Conservation (phyloP, 2,113 vertebrate species). For the Urocolius indicus region DNA sequence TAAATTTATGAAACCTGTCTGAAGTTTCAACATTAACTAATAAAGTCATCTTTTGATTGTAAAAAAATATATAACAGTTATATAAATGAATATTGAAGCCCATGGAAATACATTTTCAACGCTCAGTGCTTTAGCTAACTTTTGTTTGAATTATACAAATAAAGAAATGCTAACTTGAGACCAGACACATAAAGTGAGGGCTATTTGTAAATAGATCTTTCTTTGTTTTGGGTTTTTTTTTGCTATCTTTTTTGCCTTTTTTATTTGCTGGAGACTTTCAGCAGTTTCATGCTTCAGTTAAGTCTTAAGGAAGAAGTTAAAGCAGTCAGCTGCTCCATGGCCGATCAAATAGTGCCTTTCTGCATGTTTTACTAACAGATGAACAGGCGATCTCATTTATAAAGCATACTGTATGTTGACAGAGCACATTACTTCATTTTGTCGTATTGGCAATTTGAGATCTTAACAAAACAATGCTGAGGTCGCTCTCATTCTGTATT, state of each 20-base stretch:
- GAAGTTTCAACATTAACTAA: conserved; percentile 27
- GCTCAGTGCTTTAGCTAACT: background rate
- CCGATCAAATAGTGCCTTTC: conserved; percentile 21
- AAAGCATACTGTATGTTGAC: conserved; percentile 70
- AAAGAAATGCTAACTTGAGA: background rate
- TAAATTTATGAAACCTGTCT: conserved; percentile 51
- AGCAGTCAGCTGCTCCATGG: background rate
- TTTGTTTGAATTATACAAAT: background rate
- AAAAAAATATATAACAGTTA: conserved; percentile 8
- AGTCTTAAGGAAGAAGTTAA: background rate
- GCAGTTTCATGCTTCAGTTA: background rate
- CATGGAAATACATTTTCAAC: conserved; percentile 3
- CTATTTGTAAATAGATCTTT: background rate
- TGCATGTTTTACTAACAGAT: conserved; percentile 46
- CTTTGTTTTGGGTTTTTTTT: background rate
- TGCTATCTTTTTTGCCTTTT: background rate
- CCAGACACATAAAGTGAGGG: background rate
- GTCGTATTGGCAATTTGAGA: conserved; percentile 72
- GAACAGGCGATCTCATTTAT: conserved; percentile 51
- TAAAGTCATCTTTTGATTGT: conserved; percentile 31
- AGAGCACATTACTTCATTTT: conserved; percentile 70
- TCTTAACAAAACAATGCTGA: conserved; percentile 74
- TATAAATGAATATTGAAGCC: background rate
- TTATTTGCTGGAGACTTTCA: conserved; percentile 5
- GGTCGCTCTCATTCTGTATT: conserved; percentile 61